These are phyloP conservation scores for Phengaris alcon DNA, from an alignment of 2,888 invertebrate genomes.

Conservation along the genomic window DNA sequence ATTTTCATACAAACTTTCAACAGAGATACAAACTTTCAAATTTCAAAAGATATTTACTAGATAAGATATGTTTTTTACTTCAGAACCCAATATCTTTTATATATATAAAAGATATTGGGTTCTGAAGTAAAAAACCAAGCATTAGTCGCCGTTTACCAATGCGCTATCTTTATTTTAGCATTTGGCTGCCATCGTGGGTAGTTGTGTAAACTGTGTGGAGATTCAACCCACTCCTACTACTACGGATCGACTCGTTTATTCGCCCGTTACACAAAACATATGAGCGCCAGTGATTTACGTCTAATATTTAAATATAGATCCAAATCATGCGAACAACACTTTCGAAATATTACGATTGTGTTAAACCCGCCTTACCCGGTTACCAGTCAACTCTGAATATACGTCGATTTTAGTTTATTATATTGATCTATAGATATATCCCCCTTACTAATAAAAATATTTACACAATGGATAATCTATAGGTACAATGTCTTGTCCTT, in stretches of 20 bases:
- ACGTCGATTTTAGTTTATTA: neutral
- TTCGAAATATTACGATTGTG: neutral
- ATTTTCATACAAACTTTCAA: no score
- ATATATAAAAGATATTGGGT: no score
- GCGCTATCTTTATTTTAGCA: no score
- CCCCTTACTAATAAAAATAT: no score
- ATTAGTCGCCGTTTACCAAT: no score
- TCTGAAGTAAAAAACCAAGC: no score
- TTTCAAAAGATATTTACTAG: no score
- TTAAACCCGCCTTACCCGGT: neutral
- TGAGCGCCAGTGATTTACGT: neutral
- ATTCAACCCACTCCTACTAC: neutral
- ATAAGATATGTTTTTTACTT: no score
- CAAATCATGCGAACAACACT: neutral
- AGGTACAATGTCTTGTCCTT: no score
- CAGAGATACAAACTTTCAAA: no score
- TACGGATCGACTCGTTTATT: neutral
- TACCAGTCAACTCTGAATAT: neutral
- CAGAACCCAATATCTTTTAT: no score
- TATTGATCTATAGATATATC: neutral
- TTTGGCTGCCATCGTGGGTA: neutral
- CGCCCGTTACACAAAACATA: neutral
- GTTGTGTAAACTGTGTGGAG: neutral
- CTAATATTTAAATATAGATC: constrained; percentile 3
- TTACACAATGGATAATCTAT: no score